These are phyloP conservation scores for Drosophila subsilvestris DNA, from an alignment of 2,888 invertebrate genomes.

Conservation along the genomic window DNA sequence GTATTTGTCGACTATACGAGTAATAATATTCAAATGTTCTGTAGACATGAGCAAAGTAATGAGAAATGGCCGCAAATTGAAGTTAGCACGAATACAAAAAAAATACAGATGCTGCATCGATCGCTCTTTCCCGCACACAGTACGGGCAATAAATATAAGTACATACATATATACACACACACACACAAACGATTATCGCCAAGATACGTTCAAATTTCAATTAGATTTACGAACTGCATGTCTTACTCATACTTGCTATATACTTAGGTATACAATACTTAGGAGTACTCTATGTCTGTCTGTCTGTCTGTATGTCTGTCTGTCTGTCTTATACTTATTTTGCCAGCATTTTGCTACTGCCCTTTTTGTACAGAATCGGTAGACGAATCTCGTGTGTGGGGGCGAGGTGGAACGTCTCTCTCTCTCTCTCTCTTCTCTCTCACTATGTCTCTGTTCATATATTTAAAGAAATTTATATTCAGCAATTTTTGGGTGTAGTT, in stretches of 20 bases:
- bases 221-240: constrained; percentile 31
- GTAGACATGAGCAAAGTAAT: constrained; percentile 31
- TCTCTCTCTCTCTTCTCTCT: too few species aligned
- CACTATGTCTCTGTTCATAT: not conserved
- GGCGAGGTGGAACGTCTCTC: not conserved
- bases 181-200: constrained; percentile 1
- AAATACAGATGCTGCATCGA: constrained; percentile 13
- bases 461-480: not conserved
- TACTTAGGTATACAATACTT: constrained; percentile 21
- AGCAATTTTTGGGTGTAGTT: not conserved
- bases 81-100: constrained; percentile 37
- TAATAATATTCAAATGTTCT: constrained; percentile 33
- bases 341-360: too few species aligned
- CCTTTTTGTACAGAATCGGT: not conserved
- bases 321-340: too few species aligned
- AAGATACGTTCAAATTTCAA: constrained; percentile 15
- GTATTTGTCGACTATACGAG: constrained; percentile 24
- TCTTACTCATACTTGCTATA: constrained; percentile 26
- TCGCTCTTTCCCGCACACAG: not conserved
- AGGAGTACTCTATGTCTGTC: constrained; percentile 7
- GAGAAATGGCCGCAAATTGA: constrained; percentile 35
- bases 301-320: too few species aligned
- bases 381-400: not conserved
- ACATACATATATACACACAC: constrained; percentile 13
- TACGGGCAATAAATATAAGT: constrained; percentile 3